Percentiles rank a stretch among this genome's conserved stretches.
phyloP scores from a whole-genome alignment of 1,140 invertebrate species.

The Scylla paramamosain region DNA sequence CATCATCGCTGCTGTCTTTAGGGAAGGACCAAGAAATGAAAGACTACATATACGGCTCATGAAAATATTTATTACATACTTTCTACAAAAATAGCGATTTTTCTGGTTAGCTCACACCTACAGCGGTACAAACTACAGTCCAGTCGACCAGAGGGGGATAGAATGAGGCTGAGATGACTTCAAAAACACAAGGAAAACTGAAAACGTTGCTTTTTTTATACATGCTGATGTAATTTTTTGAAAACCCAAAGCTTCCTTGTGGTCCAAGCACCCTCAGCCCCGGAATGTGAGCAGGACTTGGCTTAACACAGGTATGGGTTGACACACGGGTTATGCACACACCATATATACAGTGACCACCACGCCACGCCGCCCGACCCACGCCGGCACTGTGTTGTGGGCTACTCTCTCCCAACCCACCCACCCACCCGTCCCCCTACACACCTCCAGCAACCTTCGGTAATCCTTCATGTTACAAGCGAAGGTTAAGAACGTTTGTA shows the following conservation, averaged over 20 bases:
- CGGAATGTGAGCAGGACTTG: not conserved
- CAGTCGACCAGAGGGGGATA: not conserved
- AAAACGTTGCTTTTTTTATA: not conserved
- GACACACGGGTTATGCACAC: slow-evolving; percentile 8
- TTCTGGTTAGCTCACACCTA: not conserved
- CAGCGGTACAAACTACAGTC: slow-evolving; percentile 11
- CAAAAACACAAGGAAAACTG: not conserved
- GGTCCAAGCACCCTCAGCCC: not conserved
- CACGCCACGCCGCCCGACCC: not conserved
- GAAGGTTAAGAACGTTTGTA: not conserved
- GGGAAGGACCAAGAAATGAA: not conserved
- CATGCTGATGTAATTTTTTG: not conserved
- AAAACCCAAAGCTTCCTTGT: not conserved
- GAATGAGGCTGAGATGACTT: not conserved
- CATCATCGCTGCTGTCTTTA: not conserved
- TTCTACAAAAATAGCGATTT: slow-evolving; percentile 24
- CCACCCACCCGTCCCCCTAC: not conserved
- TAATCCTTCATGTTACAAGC: not conserved
- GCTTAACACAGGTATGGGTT: slow-evolving; percentile 11
- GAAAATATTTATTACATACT: slow-evolving; percentile 25
- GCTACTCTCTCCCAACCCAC: not conserved
- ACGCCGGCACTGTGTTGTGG: not conserved
- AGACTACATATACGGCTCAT: not conserved
- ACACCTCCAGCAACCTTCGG: not conserved
- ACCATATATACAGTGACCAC: not conserved